Percentiles rank a stretch among this genome's conserved stretches.
These are phyloP conservation scores for Hedychridium roseum DNA, from an alignment of 2,888 invertebrate species.

Conservation along the genomic window DNA sequence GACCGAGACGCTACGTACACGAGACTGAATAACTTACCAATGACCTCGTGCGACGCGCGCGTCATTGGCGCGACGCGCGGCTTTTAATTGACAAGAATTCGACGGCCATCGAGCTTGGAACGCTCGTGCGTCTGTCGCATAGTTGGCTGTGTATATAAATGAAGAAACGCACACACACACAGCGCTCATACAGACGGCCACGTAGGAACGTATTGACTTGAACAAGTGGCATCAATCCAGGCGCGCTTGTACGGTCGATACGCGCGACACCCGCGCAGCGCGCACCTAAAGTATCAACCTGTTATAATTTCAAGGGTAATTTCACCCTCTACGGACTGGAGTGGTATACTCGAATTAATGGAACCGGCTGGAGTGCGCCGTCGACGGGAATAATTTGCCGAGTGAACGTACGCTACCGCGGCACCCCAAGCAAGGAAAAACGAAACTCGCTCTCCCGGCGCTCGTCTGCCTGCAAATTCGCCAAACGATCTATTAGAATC, in stretches of 20 bases:
- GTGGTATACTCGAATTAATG: constrained; percentile 42
- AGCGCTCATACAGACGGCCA: constrained; percentile 5
- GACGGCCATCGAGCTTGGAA: neutral
- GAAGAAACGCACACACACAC: constrained; percentile 15
- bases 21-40: too few relatives aligned
- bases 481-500: too few relatives aligned
- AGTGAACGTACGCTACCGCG: constrained; percentile 25
- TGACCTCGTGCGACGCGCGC: neutral
- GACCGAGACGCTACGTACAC: too few relatives aligned
- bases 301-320: constrained; percentile 52
- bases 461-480: too few relatives aligned
- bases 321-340: constrained; percentile 37
- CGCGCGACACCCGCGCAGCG: constrained; percentile 11
- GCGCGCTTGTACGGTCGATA: constrained; percentile 28
- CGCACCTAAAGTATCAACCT: constrained; percentile 40
- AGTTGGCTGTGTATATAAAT: neutral
- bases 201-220: constrained; percentile 20
- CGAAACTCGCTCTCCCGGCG: constrained; percentile 9
- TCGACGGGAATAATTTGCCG: constrained; percentile 41
- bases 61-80: neutral
- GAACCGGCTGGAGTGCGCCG: constrained; percentile 38
- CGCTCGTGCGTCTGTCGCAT: neutral
- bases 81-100: neutral
- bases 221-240: constrained; percentile 34
- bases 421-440: constrained; percentile 7